Conservation (phyloP, 2,797 vertebrate species). For the Coreius guichenoti region DNA sequence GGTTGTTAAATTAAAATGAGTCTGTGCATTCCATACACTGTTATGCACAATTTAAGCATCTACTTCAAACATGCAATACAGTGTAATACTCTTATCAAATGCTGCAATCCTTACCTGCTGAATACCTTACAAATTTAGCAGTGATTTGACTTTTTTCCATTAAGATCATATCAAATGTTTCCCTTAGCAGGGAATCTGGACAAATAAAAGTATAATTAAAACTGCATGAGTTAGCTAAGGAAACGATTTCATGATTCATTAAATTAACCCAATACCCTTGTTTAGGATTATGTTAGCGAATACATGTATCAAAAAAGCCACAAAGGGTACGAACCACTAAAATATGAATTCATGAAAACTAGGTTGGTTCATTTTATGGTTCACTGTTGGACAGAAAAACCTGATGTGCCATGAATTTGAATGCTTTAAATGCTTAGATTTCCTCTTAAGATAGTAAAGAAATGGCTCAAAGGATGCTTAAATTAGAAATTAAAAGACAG, state of each 20-base stretch:
- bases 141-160: not conserved
- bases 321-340: not conserved
- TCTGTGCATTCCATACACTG: not conserved
- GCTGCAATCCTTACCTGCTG: not conserved
- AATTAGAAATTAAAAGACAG: constrained; percentile 7
- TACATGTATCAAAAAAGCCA: not conserved
- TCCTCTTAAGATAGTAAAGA: not conserved
- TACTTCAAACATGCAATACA: not conserved
- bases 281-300: constrained; percentile 11
- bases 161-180: constrained; percentile 21
- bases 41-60: not conserved
- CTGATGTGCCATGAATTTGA: not conserved
- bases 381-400: not conserved
- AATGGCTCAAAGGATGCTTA: not conserved
- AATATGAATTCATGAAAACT: not conserved
- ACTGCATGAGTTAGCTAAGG: constrained; percentile 16
- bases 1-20: not conserved
- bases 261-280: constrained; percentile 38
- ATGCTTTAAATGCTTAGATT: not conserved
- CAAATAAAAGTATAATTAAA: constrained; percentile 33
- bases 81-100: not conserved
- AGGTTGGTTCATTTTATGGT: not conserved
- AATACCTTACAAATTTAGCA: not conserved
- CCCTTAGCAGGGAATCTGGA: constrained; percentile 16
- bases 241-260: constrained; percentile 57